Evolutionary conservation across 30 jellyfish, hydroid and myxozoan genomes (phyloP).

Genomic region (Rhopilema esculentum): DNA sequence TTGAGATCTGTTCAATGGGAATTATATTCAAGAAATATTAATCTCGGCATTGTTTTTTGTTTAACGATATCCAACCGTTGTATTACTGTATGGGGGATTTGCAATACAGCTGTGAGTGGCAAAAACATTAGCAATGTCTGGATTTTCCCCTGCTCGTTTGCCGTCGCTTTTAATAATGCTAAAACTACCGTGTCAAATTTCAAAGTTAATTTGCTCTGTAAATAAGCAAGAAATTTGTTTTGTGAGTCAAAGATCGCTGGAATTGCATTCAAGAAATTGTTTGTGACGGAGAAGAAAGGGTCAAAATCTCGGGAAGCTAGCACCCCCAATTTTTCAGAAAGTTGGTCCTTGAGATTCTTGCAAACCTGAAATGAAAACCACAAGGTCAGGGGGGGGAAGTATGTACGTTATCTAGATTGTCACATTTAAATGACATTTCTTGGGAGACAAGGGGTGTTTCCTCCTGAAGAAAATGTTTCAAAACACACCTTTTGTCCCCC

Average conservation of each 20-base stretch:
- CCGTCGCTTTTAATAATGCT: neutral
- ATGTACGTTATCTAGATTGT: too few relatives aligned
- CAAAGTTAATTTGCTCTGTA: neutral
- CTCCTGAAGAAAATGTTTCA: too few relatives aligned
- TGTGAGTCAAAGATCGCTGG: neutral
- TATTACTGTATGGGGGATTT: neutral
- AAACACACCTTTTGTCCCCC: too few relatives aligned
- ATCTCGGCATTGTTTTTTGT: neutral
- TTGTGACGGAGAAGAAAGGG: neutral
- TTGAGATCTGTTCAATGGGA: neutral
- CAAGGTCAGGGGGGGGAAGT: too few relatives aligned
- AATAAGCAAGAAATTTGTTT: neutral
- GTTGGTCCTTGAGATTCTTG: too few relatives aligned
- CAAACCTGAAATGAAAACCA: too few relatives aligned
- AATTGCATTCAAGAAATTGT: neutral
- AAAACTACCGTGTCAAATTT: neutral
- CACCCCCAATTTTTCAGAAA: too few relatives aligned
- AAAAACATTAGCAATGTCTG: conserved; percentile 28
- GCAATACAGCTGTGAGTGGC: neutral
- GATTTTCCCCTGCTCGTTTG: neutral
- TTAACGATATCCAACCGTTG: neutral
- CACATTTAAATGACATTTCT: too few relatives aligned
- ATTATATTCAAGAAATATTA: too few relatives aligned
- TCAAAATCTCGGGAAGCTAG: too few relatives aligned
- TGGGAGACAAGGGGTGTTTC: too few relatives aligned